A percentile compares a stretch with the other conserved stretches of the same genome.
Evolutionary conservation across 2,113 vertebrate genomes (phyloP).

Genomic region (Prinia subflava): DNA sequence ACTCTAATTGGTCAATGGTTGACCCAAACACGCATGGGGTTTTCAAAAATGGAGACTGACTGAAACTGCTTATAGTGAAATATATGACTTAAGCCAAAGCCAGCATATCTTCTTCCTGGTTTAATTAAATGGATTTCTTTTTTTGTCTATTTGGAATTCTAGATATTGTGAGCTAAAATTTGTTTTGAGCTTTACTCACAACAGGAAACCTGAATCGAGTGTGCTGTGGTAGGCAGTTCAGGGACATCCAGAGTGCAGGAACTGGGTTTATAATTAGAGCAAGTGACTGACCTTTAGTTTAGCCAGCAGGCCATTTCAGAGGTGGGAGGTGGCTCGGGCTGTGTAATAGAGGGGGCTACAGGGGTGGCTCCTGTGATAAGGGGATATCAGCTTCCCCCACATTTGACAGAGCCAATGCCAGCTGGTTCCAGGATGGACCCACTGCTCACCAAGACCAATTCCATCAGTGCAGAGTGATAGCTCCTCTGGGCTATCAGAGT

Average conservation of each 20-base stretch:
- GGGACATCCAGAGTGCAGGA: not conserved
- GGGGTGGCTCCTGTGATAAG: not conserved
- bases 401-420: not conserved
- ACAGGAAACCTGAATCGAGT: not conserved
- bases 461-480: not conserved
- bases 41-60: not conserved
- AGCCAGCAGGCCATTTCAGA: not conserved
- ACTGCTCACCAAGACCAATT: rapidly evolving
- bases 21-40: not conserved
- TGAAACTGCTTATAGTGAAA: not conserved
- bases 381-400: not conserved
- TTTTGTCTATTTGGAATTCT: not conserved
- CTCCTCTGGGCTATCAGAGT: not conserved
- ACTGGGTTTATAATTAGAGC: not conserved
- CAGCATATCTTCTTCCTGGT: not conserved
- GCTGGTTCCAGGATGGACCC: not conserved
- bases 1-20: not conserved
- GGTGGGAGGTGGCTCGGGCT: not conserved
- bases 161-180: not conserved
- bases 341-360: not conserved
- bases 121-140: not conserved
- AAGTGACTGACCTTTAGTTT: not conserved
- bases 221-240: not conserved
- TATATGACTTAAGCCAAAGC: not conserved
- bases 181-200: not conserved